phyloP scores from a whole-genome alignment of 1,140 invertebrate genomes.

The Aphaenogaster rudis region DNA sequence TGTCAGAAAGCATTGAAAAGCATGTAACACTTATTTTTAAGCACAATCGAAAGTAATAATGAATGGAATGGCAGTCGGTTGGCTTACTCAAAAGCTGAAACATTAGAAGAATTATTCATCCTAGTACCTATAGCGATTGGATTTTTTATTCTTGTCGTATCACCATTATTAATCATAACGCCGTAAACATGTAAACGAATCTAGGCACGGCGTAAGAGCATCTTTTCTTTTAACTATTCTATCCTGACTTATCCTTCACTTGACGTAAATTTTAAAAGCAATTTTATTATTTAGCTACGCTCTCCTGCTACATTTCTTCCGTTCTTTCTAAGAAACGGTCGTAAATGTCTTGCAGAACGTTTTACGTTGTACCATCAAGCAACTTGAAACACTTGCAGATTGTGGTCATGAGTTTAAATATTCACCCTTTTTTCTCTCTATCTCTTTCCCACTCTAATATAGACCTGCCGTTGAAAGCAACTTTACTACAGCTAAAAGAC shows the following conservation, averaged over 20 bases:
- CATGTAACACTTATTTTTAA: conserved; percentile 10
- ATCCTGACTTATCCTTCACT: neutral
- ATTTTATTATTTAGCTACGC: neutral
- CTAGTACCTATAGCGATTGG: neutral
- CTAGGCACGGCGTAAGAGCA: conserved; percentile 41
- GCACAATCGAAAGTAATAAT: conserved; percentile 3
- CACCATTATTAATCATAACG: conserved; percentile 22
- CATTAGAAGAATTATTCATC: neutral
- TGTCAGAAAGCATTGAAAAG: neutral
- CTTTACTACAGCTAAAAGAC: conserved; percentile 15
- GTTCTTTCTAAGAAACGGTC: neutral
- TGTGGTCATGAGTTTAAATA: conserved; percentile 15
- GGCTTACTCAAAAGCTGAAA: neutral
- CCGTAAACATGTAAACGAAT: conserved; percentile 40
- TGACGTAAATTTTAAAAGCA: conserved; percentile 1
- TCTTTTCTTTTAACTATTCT: conserved; percentile 9
- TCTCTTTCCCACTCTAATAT: neutral
- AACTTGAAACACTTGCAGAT: conserved; percentile 25
- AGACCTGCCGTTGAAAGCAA: conserved; percentile 2
- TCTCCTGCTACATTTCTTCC: conserved; percentile 22
- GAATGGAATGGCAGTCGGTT: neutral
- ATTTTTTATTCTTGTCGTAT: neutral
- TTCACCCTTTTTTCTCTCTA: neutral
- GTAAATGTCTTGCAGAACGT: conserved; percentile 4
- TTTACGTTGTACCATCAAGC: conserved; percentile 18